Conservation (phyloP, 2,113 vertebrate genomes). For the Elgaria multicarinata region DNA sequence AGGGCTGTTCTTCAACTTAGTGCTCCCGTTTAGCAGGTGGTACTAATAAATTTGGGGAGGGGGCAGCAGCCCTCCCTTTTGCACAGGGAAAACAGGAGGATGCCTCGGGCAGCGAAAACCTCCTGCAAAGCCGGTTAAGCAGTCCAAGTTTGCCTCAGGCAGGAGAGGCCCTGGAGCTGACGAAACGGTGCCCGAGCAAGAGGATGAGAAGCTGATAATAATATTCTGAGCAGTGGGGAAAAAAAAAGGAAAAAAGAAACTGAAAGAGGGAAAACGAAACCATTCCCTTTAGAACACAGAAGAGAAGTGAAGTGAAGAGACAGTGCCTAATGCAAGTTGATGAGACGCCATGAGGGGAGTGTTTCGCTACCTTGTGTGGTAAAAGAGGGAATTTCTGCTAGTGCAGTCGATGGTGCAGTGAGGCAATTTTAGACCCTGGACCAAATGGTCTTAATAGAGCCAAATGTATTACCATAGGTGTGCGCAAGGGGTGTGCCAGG, state of each 20-base stretch:
- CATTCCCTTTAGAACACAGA: neutral
- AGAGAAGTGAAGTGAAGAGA: neutral
- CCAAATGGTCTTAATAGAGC: too few species aligned
- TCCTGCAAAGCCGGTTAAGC: neutral
- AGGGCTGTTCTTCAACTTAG: too few species aligned
- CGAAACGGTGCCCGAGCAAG: neutral
- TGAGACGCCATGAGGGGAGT: neutral
- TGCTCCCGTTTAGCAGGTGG: neutral
- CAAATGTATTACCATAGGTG: too few species aligned
- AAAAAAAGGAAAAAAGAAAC: too few species aligned
- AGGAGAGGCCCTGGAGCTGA: neutral
- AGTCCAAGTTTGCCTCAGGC: neutral
- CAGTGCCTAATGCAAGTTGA: too few species aligned
- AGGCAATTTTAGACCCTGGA: too few species aligned
- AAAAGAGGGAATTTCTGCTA: too few species aligned
- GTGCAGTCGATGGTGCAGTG: too few species aligned
- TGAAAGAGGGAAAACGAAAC: neutral
- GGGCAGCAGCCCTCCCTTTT: neutral
- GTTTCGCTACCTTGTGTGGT: neutral
- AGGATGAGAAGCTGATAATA: rapidly evolving
- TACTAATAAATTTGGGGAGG: neutral
- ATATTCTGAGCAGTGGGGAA: neutral
- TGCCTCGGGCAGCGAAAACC: neutral
- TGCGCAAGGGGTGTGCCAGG: too few species aligned
- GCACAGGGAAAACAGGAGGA: neutral